A percentile compares a stretch with the other conserved stretches of the same genome.
phyloP scores from a whole-genome alignment of 1,140 invertebrate genomes.

The Dreissena rostriformis region DNA sequence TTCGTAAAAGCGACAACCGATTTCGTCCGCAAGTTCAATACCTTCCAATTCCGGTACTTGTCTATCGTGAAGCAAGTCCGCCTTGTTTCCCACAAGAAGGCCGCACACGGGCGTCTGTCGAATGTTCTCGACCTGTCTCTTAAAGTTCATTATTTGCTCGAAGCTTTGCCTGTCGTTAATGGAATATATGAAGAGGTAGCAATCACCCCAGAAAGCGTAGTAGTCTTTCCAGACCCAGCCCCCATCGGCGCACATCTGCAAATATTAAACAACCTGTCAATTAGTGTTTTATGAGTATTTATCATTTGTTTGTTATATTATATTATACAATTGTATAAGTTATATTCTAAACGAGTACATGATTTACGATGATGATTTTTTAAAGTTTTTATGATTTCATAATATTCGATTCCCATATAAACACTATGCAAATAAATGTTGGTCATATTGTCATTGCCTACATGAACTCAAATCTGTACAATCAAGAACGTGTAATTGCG shows the following conservation, averaged over 20 bases:
- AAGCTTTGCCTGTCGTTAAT: slow-evolving; percentile 94
- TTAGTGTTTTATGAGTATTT: background rate
- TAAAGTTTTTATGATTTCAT: too few species aligned
- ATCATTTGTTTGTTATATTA: background rate
- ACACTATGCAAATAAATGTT: too few species aligned
- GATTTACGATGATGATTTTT: too few species aligned
- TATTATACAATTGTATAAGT: too few species aligned
- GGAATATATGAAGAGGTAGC: slow-evolving; percentile 93
- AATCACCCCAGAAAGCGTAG: slow-evolving; percentile 89
- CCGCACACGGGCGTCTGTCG: slow-evolving; percentile 85
- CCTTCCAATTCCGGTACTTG: slow-evolving; percentile 92
- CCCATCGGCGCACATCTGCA: slow-evolving; percentile 47
- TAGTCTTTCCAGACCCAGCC: slow-evolving; percentile 70
- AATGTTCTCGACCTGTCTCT: slow-evolving; percentile 88
- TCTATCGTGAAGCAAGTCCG: slow-evolving; percentile 94
- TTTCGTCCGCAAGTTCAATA: slow-evolving; percentile 86
- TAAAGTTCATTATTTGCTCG: slow-evolving; percentile 89
- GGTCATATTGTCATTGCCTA: too few species aligned
- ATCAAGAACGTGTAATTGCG: too few species aligned
- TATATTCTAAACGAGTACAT: too few species aligned
- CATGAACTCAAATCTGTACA: too few species aligned
- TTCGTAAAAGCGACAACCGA: slow-evolving; percentile 92
- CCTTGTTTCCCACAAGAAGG: slow-evolving; percentile 93
- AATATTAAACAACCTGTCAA: background rate
- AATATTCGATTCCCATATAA: too few species aligned